These are phyloP conservation scores for Carduelis carduelis DNA, from an alignment of 2,797 vertebrate species.

Conservation along the genomic window DNA sequence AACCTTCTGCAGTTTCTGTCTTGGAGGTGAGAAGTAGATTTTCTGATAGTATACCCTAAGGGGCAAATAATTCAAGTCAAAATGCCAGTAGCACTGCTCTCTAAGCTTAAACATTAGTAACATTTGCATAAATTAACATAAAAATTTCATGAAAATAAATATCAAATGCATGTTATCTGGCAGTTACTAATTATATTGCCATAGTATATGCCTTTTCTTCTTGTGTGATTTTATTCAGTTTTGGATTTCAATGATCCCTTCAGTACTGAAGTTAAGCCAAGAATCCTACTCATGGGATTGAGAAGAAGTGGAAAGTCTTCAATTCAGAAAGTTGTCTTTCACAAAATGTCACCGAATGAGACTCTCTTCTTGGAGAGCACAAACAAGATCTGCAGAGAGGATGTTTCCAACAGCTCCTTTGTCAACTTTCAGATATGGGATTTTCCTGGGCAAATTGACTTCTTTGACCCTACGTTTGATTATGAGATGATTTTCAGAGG, in stretches of 20 bases:
- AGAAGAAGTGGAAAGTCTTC: conserved; percentile 93
- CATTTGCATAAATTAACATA: not conserved
- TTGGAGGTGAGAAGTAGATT: not conserved
- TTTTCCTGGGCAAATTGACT: conserved; percentile 91
- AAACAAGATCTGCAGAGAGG: conserved; percentile 90
- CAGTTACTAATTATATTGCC: not conserved
- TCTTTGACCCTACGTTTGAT: conserved; percentile 90
- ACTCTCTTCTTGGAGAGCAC: conserved; percentile 90
- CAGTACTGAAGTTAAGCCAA: conserved; percentile 90
- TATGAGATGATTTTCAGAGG: conserved; percentile 93
- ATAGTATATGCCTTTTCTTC: conserved; percentile 28
- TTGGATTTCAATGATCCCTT: conserved; percentile 87
- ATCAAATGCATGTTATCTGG: not conserved
- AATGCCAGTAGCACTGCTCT: not conserved
- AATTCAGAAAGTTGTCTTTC: conserved; percentile 95
- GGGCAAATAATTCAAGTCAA: not conserved
- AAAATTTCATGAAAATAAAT: not conserved
- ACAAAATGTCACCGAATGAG: conserved; percentile 91
- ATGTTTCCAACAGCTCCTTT: conserved; percentile 90
- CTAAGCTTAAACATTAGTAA: not conserved
- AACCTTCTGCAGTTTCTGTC: not conserved
- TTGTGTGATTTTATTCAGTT: conserved; percentile 75
- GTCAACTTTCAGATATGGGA: conserved; percentile 94
- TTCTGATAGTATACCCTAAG: not conserved
- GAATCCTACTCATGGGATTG: conserved; percentile 93